A percentile compares a stretch with the other conserved stretches of the same genome.
Conservation (phyloP, 2,888 invertebrate species). For the Caenorhabditis virilis region DNA sequence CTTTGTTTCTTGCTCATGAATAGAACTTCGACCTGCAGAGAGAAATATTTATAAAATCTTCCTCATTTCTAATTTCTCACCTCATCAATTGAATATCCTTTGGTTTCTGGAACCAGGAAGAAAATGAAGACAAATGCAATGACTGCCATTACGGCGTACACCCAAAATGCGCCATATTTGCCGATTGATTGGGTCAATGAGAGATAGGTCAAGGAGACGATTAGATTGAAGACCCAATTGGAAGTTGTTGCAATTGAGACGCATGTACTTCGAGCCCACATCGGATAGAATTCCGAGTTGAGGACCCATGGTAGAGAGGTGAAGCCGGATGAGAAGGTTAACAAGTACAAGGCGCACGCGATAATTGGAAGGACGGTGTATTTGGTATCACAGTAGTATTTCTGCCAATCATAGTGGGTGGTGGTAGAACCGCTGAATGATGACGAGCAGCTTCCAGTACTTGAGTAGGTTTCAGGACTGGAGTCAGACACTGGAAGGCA, state of each 20-base stretch:
- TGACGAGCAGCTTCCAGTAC: slow-evolving; percentile 18
- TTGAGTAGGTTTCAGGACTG: slow-evolving; percentile 15
- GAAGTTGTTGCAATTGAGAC: slow-evolving; percentile 65
- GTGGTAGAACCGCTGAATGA: background rate
- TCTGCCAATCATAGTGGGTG: slow-evolving; percentile 18
- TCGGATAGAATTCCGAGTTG: slow-evolving; percentile 73
- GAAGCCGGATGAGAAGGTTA: slow-evolving; percentile 44
- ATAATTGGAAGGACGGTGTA: slow-evolving; percentile 68
- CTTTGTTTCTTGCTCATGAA: slow-evolving; percentile 32
- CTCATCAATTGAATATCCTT: slow-evolving; percentile 71
- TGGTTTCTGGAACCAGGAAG: slow-evolving; percentile 73
- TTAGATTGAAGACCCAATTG: slow-evolving; percentile 73
- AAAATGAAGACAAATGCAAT: slow-evolving; percentile 71
- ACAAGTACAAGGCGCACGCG: slow-evolving; percentile 61
- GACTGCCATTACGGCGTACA: slow-evolving; percentile 71
- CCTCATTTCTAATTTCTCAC: too few species aligned
- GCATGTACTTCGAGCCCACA: slow-evolving; percentile 73
- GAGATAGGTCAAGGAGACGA: slow-evolving; percentile 73
- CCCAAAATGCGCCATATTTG: slow-evolving; percentile 70
- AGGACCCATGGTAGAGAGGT: slow-evolving; percentile 73
- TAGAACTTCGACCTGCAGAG: slow-evolving; percentile 29
- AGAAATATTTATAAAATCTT: too few species aligned
- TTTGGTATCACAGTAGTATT: slow-evolving; percentile 51
- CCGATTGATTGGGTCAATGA: slow-evolving; percentile 56
- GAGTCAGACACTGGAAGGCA: slow-evolving; percentile 17